Base-by-base conservation (phyloP, 1,140 invertebrate species). In the Diachasmimorpha longicaudata region DNA sequence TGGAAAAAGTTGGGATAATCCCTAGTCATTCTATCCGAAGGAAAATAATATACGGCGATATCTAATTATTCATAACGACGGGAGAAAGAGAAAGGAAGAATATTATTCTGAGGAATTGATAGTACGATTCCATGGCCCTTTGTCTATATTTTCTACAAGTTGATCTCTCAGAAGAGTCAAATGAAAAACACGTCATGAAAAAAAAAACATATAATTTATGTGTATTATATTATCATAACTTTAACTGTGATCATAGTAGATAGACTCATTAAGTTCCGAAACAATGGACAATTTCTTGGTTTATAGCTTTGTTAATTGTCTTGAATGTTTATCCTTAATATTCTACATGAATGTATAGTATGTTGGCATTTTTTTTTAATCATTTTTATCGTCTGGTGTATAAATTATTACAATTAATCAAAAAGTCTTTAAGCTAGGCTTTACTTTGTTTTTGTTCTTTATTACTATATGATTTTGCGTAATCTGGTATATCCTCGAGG, bases 201-300 rank as follows among this genome's bases (percentile, higher is more conserved):
- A 79, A 83, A 55, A 31, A 31, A 79, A 83, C 46, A 80, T 81
- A 79, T 80, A 81, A 80, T 80, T 82, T 79, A 81, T 81, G 73
- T 79, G 81, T 82, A 63, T 81, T 6, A 31, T 31, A 31, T 31
- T 31, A 83, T 83, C 82, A 82, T 86, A 81, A 85, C 82, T 88
- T 82, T 89, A 89, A 87, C 87, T 89, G 87, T 89, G 87, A 89
- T 89, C 83, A 85, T 89, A 88, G 85, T 72, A 74, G 82, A 83
- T 86, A 87, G 81, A 80, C 77, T 74, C 81, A 76, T 87, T 85
- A 89, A 81, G 86, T 87, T 81, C 84, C 83, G 80, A 80, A 58
- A 52, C 72, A 55, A 36, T 63, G 23, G 39, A 68, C 71, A 31
- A 14, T 76, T 46, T 42, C 46, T 63, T 55, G 21, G 67, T 70